These are phyloP conservation scores for Anthonomus grandis DNA, from an alignment of 1,140 invertebrate genomes.

Conservation along the genomic window DNA sequence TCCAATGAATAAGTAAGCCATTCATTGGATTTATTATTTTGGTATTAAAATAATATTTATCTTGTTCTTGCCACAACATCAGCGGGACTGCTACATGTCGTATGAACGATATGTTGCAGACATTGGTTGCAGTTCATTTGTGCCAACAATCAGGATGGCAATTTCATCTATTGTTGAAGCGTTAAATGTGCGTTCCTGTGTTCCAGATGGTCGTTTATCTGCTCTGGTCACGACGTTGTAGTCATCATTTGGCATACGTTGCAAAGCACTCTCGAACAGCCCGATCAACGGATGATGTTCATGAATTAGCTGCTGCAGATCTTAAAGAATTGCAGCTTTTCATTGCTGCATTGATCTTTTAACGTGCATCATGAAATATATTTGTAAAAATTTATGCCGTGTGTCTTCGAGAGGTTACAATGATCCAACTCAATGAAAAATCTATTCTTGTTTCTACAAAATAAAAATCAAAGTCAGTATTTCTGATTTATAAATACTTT, in stretches of 20 bases:
- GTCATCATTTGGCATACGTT: constrained; percentile 46
- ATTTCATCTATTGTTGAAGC: constrained; percentile 39
- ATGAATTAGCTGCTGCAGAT: constrained; percentile 42
- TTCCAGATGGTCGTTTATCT: constrained; percentile 43
- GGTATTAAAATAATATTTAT: constrained; percentile 2
- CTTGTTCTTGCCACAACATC: background rate
- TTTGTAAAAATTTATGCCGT: constrained; percentile 10
- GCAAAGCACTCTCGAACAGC: constrained; percentile 47
- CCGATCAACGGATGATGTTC: constrained; percentile 45
- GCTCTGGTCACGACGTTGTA: constrained; percentile 45
- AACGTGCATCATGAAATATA: constrained; percentile 47
- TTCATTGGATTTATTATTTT: background rate
- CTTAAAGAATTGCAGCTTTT: constrained; percentile 37
- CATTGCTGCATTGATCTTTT: constrained; percentile 37
- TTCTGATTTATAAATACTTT: constrained; percentile 6
- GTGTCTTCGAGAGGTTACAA: constrained; percentile 5
- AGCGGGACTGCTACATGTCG: background rate
- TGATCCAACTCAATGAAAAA: constrained; percentile 37
- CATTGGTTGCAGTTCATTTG: constrained; percentile 35
- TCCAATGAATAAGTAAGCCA: no score
- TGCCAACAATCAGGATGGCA: constrained; percentile 39
- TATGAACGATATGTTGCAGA: constrained; percentile 29
- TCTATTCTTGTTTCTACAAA: constrained; percentile 33
- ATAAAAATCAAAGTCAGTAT: background rate
- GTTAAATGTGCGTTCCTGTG: constrained; percentile 50